Evolutionary conservation across 2,888 invertebrate species (phyloP).

Genomic region (Nasonovia ribisnigri): DNA sequence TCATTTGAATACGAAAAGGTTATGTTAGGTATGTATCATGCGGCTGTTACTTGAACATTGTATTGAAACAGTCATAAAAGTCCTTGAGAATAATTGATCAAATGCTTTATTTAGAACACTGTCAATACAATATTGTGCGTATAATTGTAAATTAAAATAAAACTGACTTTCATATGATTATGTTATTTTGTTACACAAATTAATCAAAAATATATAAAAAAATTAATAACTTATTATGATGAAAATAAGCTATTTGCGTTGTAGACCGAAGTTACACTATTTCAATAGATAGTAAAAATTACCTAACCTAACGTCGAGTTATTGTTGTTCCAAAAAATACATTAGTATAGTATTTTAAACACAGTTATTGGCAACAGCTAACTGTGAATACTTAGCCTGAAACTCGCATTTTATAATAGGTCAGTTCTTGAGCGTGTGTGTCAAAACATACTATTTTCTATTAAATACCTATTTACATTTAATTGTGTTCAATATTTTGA

Average conservation of each 20-base stretch:
- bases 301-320: neutral
- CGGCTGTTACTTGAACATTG: neutral
- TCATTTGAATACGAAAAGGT: neutral
- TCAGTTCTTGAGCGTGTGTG: neutral
- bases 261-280: neutral
- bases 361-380: slow-evolving; percentile 33
- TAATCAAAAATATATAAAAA: neutral
- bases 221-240: neutral
- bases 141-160: neutral
- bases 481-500: neutral
- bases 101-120: neutral
- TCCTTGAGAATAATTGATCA: slow-evolving; percentile 51
- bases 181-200: neutral
- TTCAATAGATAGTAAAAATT: neutral
- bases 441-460: neutral
- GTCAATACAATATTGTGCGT: neutral
- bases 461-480: neutral
- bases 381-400: neutral
- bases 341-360: slow-evolving; percentile 46
- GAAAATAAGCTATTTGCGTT: neutral
- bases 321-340: slow-evolving; percentile 33
- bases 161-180: neutral
- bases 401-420: slow-evolving; percentile 40
- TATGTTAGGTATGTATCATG: neutral
- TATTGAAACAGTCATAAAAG: neutral